These are phyloP conservation scores for Leptinotarsa haldemani DNA, from an alignment of 2,888 invertebrate species.

Conservation along the genomic window DNA sequence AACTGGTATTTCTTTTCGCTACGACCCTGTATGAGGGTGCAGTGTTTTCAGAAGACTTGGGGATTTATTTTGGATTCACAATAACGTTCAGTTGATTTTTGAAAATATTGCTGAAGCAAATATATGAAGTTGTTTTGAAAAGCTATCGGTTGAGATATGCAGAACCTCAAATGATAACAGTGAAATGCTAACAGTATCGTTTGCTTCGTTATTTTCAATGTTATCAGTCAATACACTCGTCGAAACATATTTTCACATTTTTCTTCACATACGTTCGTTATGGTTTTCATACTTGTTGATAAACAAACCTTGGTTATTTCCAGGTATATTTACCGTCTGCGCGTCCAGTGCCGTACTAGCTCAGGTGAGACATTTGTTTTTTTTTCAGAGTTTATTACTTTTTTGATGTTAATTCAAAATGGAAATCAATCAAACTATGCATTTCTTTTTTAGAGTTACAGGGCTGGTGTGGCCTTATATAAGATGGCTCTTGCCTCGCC, in stretches of 20 bases:
- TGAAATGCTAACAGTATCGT: not conserved
- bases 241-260: too few species aligned
- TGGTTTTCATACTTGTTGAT: not conserved
- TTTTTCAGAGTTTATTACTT: too few species aligned
- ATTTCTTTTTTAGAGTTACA: constrained; percentile 32
- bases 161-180: not conserved
- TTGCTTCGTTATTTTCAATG: not conserved
- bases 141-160: not conserved
- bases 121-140: not conserved
- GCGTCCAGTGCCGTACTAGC: not conserved
- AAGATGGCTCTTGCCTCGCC: not conserved
- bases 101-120: not conserved
- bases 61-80: not conserved
- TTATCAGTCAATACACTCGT: too few species aligned
- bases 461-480: constrained; percentile 33
- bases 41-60: too few species aligned
- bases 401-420: too few species aligned
- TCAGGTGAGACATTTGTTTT: constrained; percentile 2
- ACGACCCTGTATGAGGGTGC: too few species aligned
- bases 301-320: constrained; percentile 5
- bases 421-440: not conserved
- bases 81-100: not conserved
- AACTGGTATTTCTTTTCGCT: too few species aligned
- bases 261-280: not conserved
- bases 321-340: constrained; percentile 16